These are phyloP conservation scores for Ectemnius cavifrons DNA, from an alignment of 2,888 invertebrate species.

Conservation along the genomic window DNA sequence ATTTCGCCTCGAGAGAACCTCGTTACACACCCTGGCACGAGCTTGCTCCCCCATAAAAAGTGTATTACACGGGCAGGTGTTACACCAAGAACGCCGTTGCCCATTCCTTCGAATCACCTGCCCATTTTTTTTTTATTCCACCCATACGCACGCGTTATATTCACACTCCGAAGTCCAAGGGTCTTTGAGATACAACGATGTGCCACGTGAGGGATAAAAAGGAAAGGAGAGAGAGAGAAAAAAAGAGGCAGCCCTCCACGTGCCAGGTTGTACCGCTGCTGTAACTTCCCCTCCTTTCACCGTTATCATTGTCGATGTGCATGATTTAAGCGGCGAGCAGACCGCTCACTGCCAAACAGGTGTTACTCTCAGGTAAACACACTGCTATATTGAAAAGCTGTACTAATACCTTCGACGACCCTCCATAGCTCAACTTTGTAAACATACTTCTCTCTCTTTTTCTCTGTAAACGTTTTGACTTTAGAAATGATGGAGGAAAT, in stretches of 20 bases:
- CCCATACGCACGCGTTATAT: constrained; percentile 46
- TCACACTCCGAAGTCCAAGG: constrained; percentile 55
- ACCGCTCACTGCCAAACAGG: no score
- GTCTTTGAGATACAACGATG: constrained; percentile 23
- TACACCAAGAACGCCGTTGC: constrained; percentile 47
- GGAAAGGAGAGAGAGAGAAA: not conserved
- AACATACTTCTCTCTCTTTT: no score
- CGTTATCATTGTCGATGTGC: not conserved
- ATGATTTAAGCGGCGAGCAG: no score
- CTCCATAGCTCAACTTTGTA: no score
- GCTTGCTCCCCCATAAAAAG: constrained; percentile 53
- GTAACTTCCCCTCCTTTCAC: constrained; percentile 17
- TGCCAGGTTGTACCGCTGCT: constrained; percentile 27
- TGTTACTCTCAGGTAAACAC: no score
- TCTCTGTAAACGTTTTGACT: no score
- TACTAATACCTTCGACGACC: no score
- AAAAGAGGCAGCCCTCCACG: constrained; percentile 37
- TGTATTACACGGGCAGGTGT: constrained; percentile 64
- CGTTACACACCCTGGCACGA: constrained; percentile 40
- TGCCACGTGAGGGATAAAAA: not conserved
- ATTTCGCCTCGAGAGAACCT: constrained; percentile 12
- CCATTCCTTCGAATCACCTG: constrained; percentile 59
- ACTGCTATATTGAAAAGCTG: no score
- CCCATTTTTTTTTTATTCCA: constrained; percentile 48
- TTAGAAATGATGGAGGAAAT: no score